Evolutionary conservation across 2,888 invertebrate genomes (phyloP).

Genomic region (Andrena chrysosceles): DNA sequence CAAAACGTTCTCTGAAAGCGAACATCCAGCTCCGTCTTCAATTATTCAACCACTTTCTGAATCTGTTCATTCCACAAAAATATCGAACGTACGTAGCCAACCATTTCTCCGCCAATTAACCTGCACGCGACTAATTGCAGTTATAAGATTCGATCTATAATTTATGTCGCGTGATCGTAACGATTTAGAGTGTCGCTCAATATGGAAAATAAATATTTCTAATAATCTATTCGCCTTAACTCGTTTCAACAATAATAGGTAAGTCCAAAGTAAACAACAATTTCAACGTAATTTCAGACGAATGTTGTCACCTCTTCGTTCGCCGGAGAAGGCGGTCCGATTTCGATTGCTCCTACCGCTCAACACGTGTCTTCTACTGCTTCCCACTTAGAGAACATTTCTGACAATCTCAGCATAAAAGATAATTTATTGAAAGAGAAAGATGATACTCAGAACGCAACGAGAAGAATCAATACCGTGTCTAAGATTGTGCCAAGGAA

Average conservation of each 20-base stretch:
- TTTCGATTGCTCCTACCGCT: constrained; percentile 34
- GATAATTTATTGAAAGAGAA: constrained; percentile 17
- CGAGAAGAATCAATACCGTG: constrained; percentile 23
- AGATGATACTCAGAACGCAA: background rate
- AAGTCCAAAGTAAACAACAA: background rate
- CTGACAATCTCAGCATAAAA: background rate
- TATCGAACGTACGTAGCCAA: constrained; percentile 31
- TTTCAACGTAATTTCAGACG: constrained; percentile 39
- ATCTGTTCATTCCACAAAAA: constrained; percentile 5
- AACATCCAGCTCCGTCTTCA: constrained; percentile 10
- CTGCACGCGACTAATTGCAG: background rate
- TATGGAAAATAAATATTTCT: background rate
- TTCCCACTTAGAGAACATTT: constrained; percentile 1
- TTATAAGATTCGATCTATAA: background rate
- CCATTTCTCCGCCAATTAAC: background rate
- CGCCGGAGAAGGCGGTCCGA: constrained; percentile 66
- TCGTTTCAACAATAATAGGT: background rate
- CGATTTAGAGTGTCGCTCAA: background rate
- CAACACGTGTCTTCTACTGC: constrained; percentile 5
- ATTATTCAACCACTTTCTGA: background rate
- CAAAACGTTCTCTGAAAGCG: background rate
- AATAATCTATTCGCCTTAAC: background rate
- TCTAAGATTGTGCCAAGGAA: constrained; percentile 62
- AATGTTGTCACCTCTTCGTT: constrained; percentile 32
- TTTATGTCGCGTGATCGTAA: background rate